Evolutionary conservation across 2,113 vertebrate genomes (phyloP), one percentile per base, ranked within the genome.

Genomic region (Bucco capensis): DNA sequence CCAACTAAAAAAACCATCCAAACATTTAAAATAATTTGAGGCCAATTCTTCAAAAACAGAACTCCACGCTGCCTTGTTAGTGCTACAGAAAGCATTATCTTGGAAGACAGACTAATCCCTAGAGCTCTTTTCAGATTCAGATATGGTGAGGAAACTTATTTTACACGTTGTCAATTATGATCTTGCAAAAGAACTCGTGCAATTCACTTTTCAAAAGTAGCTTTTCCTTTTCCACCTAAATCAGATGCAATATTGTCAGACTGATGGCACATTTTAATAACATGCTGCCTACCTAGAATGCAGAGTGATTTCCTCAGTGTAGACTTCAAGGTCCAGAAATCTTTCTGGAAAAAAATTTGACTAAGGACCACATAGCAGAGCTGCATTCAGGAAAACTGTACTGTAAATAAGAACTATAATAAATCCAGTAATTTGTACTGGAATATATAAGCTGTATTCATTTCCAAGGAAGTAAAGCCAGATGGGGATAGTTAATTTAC

Each of bases 401-500:
- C 56, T 64, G 56, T 15, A 74, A 83, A 15, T n/a, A 78, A 60
- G 19, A 72, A 73, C 73, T 35, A 3, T 10, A 25, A 76, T 24
- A 56, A 77, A 46, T 49, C 60, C 9, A 53, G n/a, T 37, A 47
- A 11, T n/a, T n/a, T 77, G 16, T 19, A 40, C 17, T 67, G 54
- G 53, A 83, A 56, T 9, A 35, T 35, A 54, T 3, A 44, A 42
- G 49, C 56, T 49, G n/a, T 38, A 82, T 28, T 76, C 69, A 60
- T 40, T 67, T 78, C 73, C 76, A 65, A 83, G 82, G 50, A 88
- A 60, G 30, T 9, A 64, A 88, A 88, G 76, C 90, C 93, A 94
- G 88, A 86, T 86, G 72, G 85, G 69, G 37, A 75, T 30, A 60
- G 69, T 93, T 86, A 60, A 90, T 95, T 94, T 67, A 19, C 86